Base-by-base conservation (phyloP, 53 echinoderm and acorn worm genomes). In the Echinometra lucunter region DNA sequence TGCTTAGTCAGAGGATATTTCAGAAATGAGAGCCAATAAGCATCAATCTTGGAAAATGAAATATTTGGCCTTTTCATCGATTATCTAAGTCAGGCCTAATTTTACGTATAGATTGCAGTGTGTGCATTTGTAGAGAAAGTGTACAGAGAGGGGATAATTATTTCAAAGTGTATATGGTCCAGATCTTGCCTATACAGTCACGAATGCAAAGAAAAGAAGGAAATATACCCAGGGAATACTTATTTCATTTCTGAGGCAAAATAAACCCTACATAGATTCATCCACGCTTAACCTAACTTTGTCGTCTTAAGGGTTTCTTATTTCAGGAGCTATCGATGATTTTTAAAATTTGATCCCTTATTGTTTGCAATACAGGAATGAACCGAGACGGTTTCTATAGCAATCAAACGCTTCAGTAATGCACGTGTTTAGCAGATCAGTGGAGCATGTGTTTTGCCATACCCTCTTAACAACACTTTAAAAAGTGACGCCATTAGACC, bases 331-430 rank as follows among this genome's bases (percentile, higher is more conserved):
- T 37, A 56, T 32, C 21, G n/a, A 53, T 47, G 30, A 30, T 56
- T 88, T 82, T 88, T 49, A 55, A 83, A 83, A 88, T 88, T 53
- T 55, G 88, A 88, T 88, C 53, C 56, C 38, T 42, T 37, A 37
- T 9, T 90, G 66, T 90, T 38, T 90, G 91, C 38, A 38, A 16
- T 27, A 2, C 38, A 42, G 57, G 8, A 56, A 55, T 89, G 89
- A 11, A 56, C 63, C 2, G 30, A 25, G 37, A 27, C 27, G 72
- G 66, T 90, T 63, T 37, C 44, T 38, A 90, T 90, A 25, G 91
- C 19, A 90, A 66, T n/a, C 37, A 18, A 90, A 90, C 91, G 91
- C 35, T 90, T 57, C 27, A 57, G 11, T 60, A 66, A 60, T 66
- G 32, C 42, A 78, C 23, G 42, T 78, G 19, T 19, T 40, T 38